Evolutionary conservation across 2,113 vertebrate species (phyloP).

Genomic region (Saimiri boliviensis): DNA sequence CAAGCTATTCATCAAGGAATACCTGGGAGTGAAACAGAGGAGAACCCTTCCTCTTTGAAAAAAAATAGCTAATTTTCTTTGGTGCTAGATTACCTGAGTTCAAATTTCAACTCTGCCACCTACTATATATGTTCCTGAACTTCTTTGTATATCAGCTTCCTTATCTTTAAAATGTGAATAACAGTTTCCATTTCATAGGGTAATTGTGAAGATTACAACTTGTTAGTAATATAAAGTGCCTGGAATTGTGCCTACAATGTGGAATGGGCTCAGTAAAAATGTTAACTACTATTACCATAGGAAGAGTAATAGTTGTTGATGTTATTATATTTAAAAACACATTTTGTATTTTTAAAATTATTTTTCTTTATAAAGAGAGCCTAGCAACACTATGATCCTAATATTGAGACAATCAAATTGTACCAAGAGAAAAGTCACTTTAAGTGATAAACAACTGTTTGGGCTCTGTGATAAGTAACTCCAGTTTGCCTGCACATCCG

Average conservation of each 20-base stretch:
- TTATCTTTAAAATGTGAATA: constrained; percentile 14
- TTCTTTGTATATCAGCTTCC: not conserved
- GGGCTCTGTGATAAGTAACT: not conserved
- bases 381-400: not conserved
- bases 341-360: not conserved
- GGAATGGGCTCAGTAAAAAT: not conserved
- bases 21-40: not conserved
- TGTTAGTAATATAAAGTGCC: not conserved
- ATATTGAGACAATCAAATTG: not conserved
- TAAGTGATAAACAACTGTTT: not conserved
- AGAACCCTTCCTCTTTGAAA: not conserved
- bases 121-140: not conserved
- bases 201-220: not conserved
- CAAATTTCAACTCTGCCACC: constrained; percentile 3
- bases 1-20: not conserved
- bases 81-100: not conserved
- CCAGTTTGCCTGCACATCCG: not conserved
- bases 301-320: not conserved
- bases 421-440: not conserved
- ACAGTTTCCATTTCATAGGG: not conserved
- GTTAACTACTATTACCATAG: not conserved
- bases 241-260: not conserved
- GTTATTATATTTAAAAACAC: not conserved
- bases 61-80: constrained; percentile 17
- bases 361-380: not conserved